Percentiles rank a stretch among this genome's conserved stretches.
Evolutionary conservation across 2,888 invertebrate species (phyloP).

Genomic region (Agapetus fuscipes): DNA sequence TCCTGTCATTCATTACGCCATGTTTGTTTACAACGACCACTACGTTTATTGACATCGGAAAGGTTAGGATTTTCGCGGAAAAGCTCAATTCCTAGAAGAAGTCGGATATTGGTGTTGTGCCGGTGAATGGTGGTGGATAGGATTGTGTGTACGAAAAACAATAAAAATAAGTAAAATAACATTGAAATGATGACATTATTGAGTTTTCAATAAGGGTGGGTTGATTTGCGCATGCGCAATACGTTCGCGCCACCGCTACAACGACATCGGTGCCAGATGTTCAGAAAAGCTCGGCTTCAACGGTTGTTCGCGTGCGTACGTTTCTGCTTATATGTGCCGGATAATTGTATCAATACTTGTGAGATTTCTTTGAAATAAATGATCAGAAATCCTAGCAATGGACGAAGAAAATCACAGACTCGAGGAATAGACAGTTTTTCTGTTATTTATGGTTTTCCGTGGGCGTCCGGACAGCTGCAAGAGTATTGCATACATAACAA

Average conservation of each 20-base stretch:
- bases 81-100: slow-evolving; percentile 6
- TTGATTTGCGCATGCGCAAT: slow-evolving; percentile 45
- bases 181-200: background rate
- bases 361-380: no score
- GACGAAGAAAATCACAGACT: no score
- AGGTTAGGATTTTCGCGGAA: slow-evolving; percentile 17
- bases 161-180: no score
- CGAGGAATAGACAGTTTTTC: no score
- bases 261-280: slow-evolving; percentile 39
- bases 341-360: slow-evolving; percentile 1
- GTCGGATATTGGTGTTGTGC: no score
- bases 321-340: slow-evolving; percentile 10
- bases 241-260: slow-evolving; percentile 49
- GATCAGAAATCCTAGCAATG: no score
- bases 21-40: slow-evolving; percentile 18
- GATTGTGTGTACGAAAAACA: background rate
- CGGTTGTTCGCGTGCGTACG: slow-evolving; percentile 15
- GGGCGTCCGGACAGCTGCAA: slow-evolving; percentile 47
- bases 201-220: slow-evolving; percentile 35
- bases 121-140: background rate
- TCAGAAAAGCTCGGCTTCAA: slow-evolving; percentile 24
- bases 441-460: slow-evolving; percentile 11
- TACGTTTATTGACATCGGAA: slow-evolving; percentile 16
- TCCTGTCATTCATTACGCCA: slow-evolving; percentile 19
- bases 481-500: slow-evolving; percentile 33